These are phyloP conservation scores for Latheticus oryzae DNA, from an alignment of 2,888 invertebrate genomes.

Conservation along the genomic window DNA sequence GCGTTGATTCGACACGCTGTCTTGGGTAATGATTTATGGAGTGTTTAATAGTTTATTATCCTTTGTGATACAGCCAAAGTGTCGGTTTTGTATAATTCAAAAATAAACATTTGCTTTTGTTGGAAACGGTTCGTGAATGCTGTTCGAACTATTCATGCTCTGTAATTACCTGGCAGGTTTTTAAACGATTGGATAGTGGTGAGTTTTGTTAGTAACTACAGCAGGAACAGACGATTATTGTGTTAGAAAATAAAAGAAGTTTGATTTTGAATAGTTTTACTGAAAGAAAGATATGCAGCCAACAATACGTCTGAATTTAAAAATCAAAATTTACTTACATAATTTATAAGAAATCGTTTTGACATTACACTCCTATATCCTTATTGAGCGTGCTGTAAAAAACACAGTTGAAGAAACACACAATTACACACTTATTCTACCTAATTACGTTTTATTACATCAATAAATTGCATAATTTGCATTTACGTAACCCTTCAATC, in stretches of 20 bases:
- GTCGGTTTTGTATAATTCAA: constrained; percentile 62
- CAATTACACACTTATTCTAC: constrained; percentile 27
- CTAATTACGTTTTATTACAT: constrained; percentile 31
- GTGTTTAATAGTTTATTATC: constrained; percentile 62
- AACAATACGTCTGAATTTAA: too few species aligned
- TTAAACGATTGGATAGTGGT: constrained; percentile 26
- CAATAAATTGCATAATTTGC: constrained; percentile 28
- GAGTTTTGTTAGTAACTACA: constrained; percentile 24
- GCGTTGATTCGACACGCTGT: constrained; percentile 61
- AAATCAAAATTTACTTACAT: too few species aligned
- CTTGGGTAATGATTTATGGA: constrained; percentile 62
- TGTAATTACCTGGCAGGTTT: constrained; percentile 47
- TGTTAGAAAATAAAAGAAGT: not conserved
- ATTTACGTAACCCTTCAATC: constrained; percentile 29
- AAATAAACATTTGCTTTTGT: constrained; percentile 61
- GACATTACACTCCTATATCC: too few species aligned
- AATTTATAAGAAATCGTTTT: too few species aligned
- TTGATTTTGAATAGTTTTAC: too few species aligned
- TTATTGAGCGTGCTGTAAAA: too few species aligned
- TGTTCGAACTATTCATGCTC: constrained; percentile 44
- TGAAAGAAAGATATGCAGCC: too few species aligned
- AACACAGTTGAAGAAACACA: constrained; percentile 9
- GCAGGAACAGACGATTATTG: constrained; percentile 16
- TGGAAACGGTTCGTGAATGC: constrained; percentile 47
- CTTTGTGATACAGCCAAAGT: constrained; percentile 55